Evolutionary conservation across 2,888 invertebrate species (phyloP), one percentile per base, ranked within the genome.

Genomic region (Orthosia gothica): DNA sequence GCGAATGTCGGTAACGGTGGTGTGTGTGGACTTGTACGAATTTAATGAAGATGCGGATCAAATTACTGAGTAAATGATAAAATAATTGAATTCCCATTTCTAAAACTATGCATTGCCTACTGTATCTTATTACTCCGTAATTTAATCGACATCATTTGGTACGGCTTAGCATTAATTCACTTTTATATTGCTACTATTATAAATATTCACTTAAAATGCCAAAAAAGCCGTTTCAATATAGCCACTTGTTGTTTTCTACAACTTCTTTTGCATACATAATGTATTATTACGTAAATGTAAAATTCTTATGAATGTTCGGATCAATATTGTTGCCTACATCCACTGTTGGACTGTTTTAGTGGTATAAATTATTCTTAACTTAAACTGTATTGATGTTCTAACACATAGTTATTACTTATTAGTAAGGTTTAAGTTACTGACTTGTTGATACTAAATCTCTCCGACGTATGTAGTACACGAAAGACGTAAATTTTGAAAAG

Each of bases 221-320:
- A 83, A 87, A 85, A 81, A 58, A 82, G 55, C 58, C 76, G 73
- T 80, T 87, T 64, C 79, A 85, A 68, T 77, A 80, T 74, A 81
- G 50, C 76, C 70, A 70, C 67, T 70, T 73, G 74, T 82, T 88
- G 71, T 82, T 87, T 79, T 75, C 50, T 79, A 87, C 55, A 47
- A 79, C 59, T 76, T 79, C n/a, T 74, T 87, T 85, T 81, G 83
- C 86, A 70, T 87, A 73, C 74, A 69, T 86, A 62, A 67, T 76
- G 67, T 73, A 73, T 75, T 73, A 70, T 79, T 80, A 79, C 69
- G 72, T 80, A 75, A 76, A 79, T 65, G 26, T 81, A 61, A 68
- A 81, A 80, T 66, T 82, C 87, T 88, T 86, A 86, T 88, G 87
- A 86, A 88, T 80, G 72, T 88, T 88, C 84, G 87, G 79, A 88